Evolutionary conservation across 2,797 vertebrate species (phyloP), one percentile per base, ranked within the genome.

Genomic region (Chromis chromis): DNA sequence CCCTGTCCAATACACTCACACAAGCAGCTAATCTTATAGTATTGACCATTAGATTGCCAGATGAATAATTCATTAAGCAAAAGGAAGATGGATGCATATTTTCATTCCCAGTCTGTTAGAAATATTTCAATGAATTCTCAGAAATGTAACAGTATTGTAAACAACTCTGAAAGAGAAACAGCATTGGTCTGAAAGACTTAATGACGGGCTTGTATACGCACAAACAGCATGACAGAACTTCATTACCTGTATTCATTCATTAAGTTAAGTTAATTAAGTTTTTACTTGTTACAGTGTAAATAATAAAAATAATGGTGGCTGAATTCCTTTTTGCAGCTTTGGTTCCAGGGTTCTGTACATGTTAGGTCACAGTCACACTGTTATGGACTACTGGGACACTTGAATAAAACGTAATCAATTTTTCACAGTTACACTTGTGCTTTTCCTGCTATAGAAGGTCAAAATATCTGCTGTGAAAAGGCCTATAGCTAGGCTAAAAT

Each of bases 31-130:
- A 89, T 89, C 86, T 79, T 82, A 83, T 78, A 62, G 72, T 84
- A 89, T 89, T 91, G 85, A 91, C 86, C 82, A 85, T 70, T 85
- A 86, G 74, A 79, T 84, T 83, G 82, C 66, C 60, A 66, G 67
- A 10, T 92, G 83, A 92, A 91, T 89, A 86, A 92, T 90, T 83
- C 83, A 93, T 87, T 70, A 80, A 80, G 83, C 24, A 21, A 33
- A 61, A 79, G 54, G 49, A 74, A 31, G 73, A 74, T 48, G 76
- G 31, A 79, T 76, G 67, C 71, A 78, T 54, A 40, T 60, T 82
- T 84, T 83, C 64, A 81, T 79, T 78, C 57, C n/a, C 55, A 25
- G 60, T 59, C 68, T 74, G 48, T 72, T 70, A 61, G 54, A 73
- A 79, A 76, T 33, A 42, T 59, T 80, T 79, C 72, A 67, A 78